Base-by-base conservation (phyloP, 2,113 vertebrate species). In the Pandion haliaetus region DNA sequence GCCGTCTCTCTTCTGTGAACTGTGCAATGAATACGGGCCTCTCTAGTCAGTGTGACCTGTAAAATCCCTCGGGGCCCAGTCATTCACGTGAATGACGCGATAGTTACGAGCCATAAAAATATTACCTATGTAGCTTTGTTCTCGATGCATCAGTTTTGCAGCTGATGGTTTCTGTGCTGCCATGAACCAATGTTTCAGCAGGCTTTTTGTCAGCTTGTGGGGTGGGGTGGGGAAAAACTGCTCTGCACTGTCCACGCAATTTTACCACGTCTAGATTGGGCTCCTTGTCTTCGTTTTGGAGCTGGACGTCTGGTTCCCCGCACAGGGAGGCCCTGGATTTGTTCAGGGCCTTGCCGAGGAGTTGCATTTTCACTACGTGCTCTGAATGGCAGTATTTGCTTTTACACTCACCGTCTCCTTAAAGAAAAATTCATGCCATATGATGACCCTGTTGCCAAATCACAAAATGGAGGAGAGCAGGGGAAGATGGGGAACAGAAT, bases 41-140 rank as follows among this genome's bases (percentile, higher is more conserved):
- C 9, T 10, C 34, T 12, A 6, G 36, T 25, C 38, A 4, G 58
- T 1, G 25, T 4, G 20, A 29, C 31, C 36, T 25, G 3, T 10
- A 1, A 10, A 14, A 8, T 24, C 38, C 34, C 49, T 6, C 5
- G 13, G 31, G 80, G 45, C 32, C 44, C 17, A 2, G 31, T 44
- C 32, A 2, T n/a, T 47, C 34, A 0, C 25, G 34, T 12, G 32
- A 42, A 36, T 4, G 38, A 8, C 9, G 12, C 54, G 70, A 70
- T 55, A 24, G 23, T 88, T 44, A 77, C 10, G 74, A 97, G 95
- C 96, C 96, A 91, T 95, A 91, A 76, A 61, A 62, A 26, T 19
- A 12, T 54, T 25, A 5, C 18, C 45, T 36, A 8, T 31, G 82
- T 67, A 72, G 79, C 95, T 92, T 86, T 76, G 66, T 72, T 62